Evolutionary conservation across 2,113 vertebrate species (phyloP), one percentile per base, ranked within the genome.

Genomic region (Melanostigma gelatinosum): DNA sequence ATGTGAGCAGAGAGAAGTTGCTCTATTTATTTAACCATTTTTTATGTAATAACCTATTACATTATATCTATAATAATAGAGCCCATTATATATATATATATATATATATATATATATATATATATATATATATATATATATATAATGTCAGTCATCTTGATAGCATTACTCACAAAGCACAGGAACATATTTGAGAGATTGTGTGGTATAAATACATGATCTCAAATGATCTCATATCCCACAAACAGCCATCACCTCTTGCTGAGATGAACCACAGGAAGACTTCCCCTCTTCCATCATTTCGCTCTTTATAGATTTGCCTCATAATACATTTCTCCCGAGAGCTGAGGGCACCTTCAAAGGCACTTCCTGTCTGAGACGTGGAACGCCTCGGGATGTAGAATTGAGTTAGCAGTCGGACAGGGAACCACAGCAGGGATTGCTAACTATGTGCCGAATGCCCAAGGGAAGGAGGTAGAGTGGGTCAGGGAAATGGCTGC

Each of bases 311-410:
- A 72, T 80, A 69, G 72, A 82, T 77, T 74, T 32, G 52, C 50
- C 57, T 66, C 40, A 65, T 75, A 55, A 68, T 72, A 60, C 67
- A 48, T 73, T 79, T 79, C 75, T 82, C 79, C 75, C 48, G 54
- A 79, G 72, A 72, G 79, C 76, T 54, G 22, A 80, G 75, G 80
- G 80, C 76, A 83, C 79, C 83, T 87, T 85, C 77, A 87, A 75
- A 77, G 74, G 60, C 70, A 69, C 76, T 80, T 87, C 82, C 46
- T 65, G 66, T 85, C 62, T 58, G 74, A 87, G 83, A 72, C 44
- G 32, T 29, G 11, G 60, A 57, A 57, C 48, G 77, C 77, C 79
- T 64, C 66, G 29, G 79, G 76, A 85, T 79, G 68, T 48, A 36
- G 80, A 80, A 80, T 70, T 61, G 68, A 74, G 80, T 85, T 83